These are phyloP conservation scores for Malachius bipustulatus DNA, from an alignment of 2,888 invertebrate species.

Conservation along the genomic window DNA sequence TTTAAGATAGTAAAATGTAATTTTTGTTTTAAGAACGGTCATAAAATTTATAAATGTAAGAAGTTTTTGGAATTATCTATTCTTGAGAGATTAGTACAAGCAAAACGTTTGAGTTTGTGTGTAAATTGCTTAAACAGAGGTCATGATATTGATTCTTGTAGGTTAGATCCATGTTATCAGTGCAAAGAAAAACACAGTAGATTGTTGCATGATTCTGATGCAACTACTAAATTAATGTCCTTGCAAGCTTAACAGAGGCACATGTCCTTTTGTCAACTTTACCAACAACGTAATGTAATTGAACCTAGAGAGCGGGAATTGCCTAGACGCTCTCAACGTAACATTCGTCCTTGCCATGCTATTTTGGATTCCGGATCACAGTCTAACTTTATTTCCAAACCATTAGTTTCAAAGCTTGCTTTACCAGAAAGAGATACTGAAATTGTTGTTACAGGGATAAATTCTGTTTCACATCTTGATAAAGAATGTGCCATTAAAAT, in stretches of 20 bases:
- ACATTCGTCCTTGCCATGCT: background rate
- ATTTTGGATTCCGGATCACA: conserved; percentile 5
- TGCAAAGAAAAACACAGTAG: conserved; percentile 15
- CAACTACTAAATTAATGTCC: too few species aligned
- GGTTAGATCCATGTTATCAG: conserved; percentile 10
- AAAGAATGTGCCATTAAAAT: background rate
- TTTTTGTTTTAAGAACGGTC: conserved; percentile 4
- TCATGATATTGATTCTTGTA: conserved; percentile 12
- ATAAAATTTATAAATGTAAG: conserved; percentile 7
- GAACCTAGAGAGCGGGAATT: too few species aligned
- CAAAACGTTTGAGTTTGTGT: conserved; percentile 13
- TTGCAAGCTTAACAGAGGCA: too few species aligned
- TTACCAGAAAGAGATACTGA: background rate
- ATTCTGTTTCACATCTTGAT: background rate
- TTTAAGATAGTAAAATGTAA: background rate
- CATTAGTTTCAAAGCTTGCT: background rate
- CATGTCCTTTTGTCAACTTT: too few species aligned
- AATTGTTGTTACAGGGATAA: background rate
- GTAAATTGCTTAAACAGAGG: conserved; percentile 14
- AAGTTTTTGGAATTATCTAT: conserved; percentile 6
- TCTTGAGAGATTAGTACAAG: conserved; percentile 7
- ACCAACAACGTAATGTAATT: too few species aligned
- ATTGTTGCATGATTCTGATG: conserved; percentile 12
- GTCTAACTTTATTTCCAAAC: conserved; percentile 3
- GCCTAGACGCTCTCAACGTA: too few species aligned